phyloP scores from a whole-genome alignment of 2,113 vertebrate species.

The Hyperoodon ampullatus region DNA sequence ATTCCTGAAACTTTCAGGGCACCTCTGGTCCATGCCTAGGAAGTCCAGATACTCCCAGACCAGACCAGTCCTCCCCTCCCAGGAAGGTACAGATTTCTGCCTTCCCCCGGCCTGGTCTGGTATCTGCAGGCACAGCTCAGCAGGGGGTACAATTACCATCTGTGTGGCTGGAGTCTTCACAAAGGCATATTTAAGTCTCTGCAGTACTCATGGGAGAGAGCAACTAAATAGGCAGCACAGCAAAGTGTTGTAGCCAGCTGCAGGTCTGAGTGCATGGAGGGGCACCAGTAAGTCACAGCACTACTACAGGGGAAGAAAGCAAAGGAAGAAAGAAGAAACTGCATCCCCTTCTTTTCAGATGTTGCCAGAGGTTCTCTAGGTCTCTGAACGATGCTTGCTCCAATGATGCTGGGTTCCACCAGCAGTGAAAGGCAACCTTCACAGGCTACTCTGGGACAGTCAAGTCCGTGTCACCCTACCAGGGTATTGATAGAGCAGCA shows the following conservation, averaged over 20 bases:
- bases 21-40: neutral
- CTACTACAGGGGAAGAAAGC: neutral
- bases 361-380: neutral
- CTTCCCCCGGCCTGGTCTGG: neutral
- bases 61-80: neutral
- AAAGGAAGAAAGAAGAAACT: neutral
- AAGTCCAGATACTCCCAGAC: neutral
- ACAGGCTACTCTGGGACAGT: fast-evolving
- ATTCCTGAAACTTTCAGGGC: neutral
- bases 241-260: neutral
- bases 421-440: neutral
- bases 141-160: conserved; percentile 70
- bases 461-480: neutral
- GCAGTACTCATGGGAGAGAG: conserved; percentile 37
- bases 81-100: neutral
- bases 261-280: neutral
- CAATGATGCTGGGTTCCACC: neutral
- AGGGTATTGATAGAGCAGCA: neutral
- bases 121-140: conserved; percentile 10
- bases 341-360: neutral
- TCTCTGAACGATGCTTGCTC: neutral
- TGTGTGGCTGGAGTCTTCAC: conserved; percentile 66
- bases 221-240: conserved; percentile 1
- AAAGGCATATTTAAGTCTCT: conserved; percentile 70
- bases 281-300: neutral